phyloP scores from a whole-genome alignment of 1,140 invertebrate genomes.

The Brachionus calyciflorus region DNA sequence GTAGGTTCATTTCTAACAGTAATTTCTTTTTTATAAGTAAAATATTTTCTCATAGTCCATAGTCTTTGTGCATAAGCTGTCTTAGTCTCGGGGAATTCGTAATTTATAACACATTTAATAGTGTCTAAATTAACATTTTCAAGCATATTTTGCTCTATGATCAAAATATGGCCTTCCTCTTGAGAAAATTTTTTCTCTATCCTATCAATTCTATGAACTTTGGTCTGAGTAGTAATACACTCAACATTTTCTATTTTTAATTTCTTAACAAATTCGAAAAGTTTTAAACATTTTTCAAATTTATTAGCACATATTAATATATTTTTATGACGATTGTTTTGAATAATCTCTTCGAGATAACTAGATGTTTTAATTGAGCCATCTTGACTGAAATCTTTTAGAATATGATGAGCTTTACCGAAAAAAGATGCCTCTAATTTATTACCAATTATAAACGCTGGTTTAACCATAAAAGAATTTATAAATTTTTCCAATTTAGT shows the following conservation, averaged over 20 bases:
- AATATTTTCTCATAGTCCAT: constrained; percentile 37
- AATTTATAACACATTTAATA: constrained; percentile 30
- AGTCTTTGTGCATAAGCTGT: background rate
- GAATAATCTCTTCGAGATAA: background rate
- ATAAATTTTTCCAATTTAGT: background rate
- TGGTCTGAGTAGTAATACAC: background rate
- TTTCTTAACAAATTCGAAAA: constrained; percentile 1
- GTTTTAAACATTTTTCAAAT: background rate
- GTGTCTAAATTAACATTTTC: background rate
- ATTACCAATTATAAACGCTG: constrained; percentile 24
- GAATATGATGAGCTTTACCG: background rate
- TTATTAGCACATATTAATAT: constrained; percentile 9
- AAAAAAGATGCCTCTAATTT: constrained; percentile 31
- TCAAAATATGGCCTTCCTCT: background rate
- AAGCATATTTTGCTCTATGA: background rate
- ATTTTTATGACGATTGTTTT: constrained; percentile 2
- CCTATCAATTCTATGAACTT: background rate
- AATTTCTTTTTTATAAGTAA: background rate
- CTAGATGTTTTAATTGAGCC: background rate
- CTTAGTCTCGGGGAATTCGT: constrained; percentile 11
- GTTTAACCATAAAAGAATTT: background rate
- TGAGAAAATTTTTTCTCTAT: background rate
- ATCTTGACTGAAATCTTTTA: background rate
- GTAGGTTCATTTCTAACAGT: background rate
- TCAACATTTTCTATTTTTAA: background rate